These are phyloP conservation scores for Caenorhabditis latens DNA, from an alignment of 1,140 invertebrate species.

Conservation along the genomic window DNA sequence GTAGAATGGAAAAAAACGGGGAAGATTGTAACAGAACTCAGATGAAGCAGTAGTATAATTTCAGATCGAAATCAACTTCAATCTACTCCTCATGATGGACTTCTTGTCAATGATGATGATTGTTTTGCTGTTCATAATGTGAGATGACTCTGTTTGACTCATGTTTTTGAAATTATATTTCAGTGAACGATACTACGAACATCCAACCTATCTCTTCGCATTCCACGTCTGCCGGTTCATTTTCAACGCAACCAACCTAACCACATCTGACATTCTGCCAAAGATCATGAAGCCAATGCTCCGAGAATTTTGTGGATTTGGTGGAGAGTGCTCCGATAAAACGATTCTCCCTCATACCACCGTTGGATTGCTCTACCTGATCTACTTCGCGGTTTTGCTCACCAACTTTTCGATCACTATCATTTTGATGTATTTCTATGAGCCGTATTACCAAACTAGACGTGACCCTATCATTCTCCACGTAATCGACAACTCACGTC, in stretches of 20 bases:
- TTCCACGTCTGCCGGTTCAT: not conserved
- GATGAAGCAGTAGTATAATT: not conserved
- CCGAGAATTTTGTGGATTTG: slow-evolving; percentile 13
- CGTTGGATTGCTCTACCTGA: not conserved
- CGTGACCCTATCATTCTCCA: not conserved
- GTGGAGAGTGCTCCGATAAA: not conserved
- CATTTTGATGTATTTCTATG: not conserved
- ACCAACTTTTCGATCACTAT: not conserved
- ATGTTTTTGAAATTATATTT: not conserved
- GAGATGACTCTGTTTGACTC: not conserved
- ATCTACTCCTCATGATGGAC: not conserved
- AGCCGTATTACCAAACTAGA: not conserved
- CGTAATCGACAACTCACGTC: no score
- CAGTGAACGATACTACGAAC: slow-evolving; percentile 14
- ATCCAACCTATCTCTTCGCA: not conserved
- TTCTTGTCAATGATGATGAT: not conserved
- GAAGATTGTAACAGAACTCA: not conserved
- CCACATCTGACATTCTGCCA: not conserved
- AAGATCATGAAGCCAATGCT: not conserved
- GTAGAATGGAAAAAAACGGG: not conserved
- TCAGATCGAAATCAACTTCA: slow-evolving; percentile 15
- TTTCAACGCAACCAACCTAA: not conserved
- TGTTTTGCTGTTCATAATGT: not conserved
- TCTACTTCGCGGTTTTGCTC: not conserved
- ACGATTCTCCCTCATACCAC: slow-evolving; percentile 2